Base-by-base conservation (phyloP, 2,888 invertebrate genomes). In the Hypolimnas misippus region DNA sequence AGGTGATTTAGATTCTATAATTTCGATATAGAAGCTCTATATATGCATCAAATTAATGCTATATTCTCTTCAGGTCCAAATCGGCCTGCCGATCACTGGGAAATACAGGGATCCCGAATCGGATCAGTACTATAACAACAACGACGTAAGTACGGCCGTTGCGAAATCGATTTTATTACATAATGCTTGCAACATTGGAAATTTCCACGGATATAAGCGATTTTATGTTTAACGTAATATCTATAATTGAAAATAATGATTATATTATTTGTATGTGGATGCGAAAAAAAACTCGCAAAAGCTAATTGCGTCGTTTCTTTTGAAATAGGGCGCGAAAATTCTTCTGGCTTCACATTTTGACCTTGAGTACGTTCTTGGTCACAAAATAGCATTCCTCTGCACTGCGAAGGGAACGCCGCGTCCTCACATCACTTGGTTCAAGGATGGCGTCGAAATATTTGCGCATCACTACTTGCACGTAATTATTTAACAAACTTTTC, bases 371-470 rank as follows among this genome's bases (percentile, higher is more conserved):
- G 96, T 97, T 59, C 89, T 98, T 77, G 98, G 98, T 0, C 98
- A 98, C 83, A 98, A 98, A 90, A 97, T 98, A 68, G 96, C 97
- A 8, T 97, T 98, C 82, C 92, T 98, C 63, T 98, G 98, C 83
- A 96, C 97, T 50, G 98, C 98, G 0, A 95, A 96, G 78, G 98
- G 98, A 0, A 95, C 95, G 69, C 98, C 98, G 0, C 92, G 97
- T 49, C 98, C 98, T 0, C 96, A 97, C 71, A 97, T 98, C 68
- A 98, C 98, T 17, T 98, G 98, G 98, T 97, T 97, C 84, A 98
- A 98, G 83, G 98, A 98, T 82, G 98, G 98, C 31, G 95, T 96
- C 14, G 98, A 98, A 88, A 96, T 98, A 79, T 97, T 97, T 77
- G 95, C 96, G 29, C 98, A 98, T 91, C 94, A 96, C 61, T 97